Conservation (phyloP, 2,888 invertebrate species). For the Caenorhabditis imperialis region DNA sequence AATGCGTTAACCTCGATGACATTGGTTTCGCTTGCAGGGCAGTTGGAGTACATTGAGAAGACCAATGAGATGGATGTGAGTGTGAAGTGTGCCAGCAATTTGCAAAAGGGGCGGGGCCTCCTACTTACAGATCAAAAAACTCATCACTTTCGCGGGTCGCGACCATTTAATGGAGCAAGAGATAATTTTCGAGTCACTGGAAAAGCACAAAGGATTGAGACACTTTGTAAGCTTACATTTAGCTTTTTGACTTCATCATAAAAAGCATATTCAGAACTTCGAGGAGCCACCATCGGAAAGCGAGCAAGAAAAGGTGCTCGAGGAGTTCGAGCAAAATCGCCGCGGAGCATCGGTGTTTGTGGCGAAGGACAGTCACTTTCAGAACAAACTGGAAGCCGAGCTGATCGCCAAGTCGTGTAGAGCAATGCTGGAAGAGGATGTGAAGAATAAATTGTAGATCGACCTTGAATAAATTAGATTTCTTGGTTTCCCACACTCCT, state of each 20-base stretch:
- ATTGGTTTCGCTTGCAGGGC: constrained; percentile 18
- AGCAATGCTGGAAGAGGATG: constrained; percentile 10
- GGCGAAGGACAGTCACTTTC: constrained; percentile 38
- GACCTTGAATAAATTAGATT: neutral
- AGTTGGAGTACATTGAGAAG: constrained; percentile 26
- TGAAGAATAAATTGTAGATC: constrained; percentile 20
- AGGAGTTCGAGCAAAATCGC: too few relatives aligned
- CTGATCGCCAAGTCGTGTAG: constrained; percentile 28
- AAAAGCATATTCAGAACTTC: too few relatives aligned
- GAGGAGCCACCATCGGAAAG: too few relatives aligned
- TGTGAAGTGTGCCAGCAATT: neutral
- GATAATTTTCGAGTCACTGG: constrained; percentile 42
- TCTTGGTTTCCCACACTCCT: neutral
- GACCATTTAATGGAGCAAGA: constrained; percentile 55
- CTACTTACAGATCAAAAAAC: constrained; percentile 29
- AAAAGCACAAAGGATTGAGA: constrained; percentile 35
- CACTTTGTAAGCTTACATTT: constrained; percentile 34
- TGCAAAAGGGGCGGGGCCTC: neutral
- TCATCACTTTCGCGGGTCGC: constrained; percentile 41
- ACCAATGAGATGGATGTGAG: constrained; percentile 23
- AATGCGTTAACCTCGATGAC: constrained; percentile 50
- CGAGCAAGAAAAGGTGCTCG: too few relatives aligned
- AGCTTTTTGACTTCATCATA: neutral
- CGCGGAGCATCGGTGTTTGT: constrained; percentile 29
- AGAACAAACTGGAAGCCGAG: constrained; percentile 36